Evolutionary conservation across 2,797 vertebrate genomes (phyloP).

Genomic region (Eidolon dupreanum): DNA sequence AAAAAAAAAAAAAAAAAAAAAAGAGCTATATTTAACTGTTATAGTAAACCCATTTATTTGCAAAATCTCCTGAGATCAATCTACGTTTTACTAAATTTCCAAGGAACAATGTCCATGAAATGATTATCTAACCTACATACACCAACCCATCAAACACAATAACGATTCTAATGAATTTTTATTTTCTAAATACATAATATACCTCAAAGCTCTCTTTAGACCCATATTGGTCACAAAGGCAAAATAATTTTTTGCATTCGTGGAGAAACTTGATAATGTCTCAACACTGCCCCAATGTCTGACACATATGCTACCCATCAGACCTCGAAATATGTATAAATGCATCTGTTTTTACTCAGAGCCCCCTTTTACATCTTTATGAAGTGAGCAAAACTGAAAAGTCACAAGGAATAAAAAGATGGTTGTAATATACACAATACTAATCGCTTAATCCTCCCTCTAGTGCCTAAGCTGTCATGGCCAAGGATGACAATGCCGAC

Average conservation of each 20-base stretch:
- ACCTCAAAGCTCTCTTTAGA: neutral
- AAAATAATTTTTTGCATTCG: slow-evolving; percentile 6
- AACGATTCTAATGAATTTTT: neutral
- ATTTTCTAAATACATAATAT: slow-evolving; percentile 52
- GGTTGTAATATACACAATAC: slow-evolving; percentile 70
- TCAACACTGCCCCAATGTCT: slow-evolving; percentile 55
- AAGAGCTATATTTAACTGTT: neutral
- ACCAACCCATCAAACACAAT: neutral
- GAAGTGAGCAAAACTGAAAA: slow-evolving; percentile 73
- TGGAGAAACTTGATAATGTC: slow-evolving; percentile 48
- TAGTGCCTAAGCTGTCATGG: slow-evolving; percentile 36
- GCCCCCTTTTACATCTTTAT: slow-evolving; percentile 63
- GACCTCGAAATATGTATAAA: slow-evolving; percentile 1
- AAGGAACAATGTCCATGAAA: neutral
- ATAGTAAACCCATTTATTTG: neutral
- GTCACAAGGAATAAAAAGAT: slow-evolving; percentile 66
- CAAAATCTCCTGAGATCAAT: neutral
- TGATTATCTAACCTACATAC: neutral
- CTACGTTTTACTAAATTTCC: neutral
- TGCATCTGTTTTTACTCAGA: slow-evolving; percentile 79
- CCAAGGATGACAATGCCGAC: neutral
- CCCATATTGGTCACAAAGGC: neutral
- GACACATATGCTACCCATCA: slow-evolving; percentile 66
- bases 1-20: neutral
- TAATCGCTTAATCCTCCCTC: slow-evolving; percentile 71